These are phyloP conservation scores for Coelopa pilipes DNA, from an alignment of 2,888 invertebrate species.

Conservation along the genomic window DNA sequence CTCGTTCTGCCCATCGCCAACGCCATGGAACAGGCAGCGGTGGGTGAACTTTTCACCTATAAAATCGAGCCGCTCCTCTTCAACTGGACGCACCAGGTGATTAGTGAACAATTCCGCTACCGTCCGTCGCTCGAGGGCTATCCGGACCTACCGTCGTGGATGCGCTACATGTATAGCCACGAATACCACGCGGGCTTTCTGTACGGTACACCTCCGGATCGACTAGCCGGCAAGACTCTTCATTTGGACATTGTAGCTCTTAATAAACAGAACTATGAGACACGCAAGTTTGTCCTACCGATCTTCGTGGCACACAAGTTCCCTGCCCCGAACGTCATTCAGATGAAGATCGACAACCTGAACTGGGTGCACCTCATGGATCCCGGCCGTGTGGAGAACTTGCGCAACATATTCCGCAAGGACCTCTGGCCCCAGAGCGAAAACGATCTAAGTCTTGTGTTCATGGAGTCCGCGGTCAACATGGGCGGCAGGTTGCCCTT, in stretches of 20 bases:
- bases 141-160: slow-evolving; percentile 88
- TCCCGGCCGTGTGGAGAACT: slow-evolving; percentile 75
- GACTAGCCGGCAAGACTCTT: slow-evolving; percentile 68
- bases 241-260: slow-evolving; percentile 81
- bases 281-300: slow-evolving; percentile 73
- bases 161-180: slow-evolving; percentile 84
- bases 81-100: slow-evolving; percentile 75
- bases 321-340: slow-evolving; percentile 80
- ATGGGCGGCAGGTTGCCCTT: slow-evolving; percentile 85
- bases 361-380: slow-evolving; percentile 90
- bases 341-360: slow-evolving; percentile 88
- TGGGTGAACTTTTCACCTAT: slow-evolving; percentile 80
- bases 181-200: slow-evolving; percentile 82
- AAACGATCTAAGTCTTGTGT: slow-evolving; percentile 82
- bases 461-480: slow-evolving; percentile 85
- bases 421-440: slow-evolving; percentile 83
- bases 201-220: slow-evolving; percentile 84
- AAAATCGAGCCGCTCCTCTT: slow-evolving; percentile 81
- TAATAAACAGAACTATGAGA: slow-evolving; percentile 82
- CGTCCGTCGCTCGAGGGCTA: slow-evolving; percentile 79
- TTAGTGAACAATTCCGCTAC: slow-evolving; percentile 69
- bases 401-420: slow-evolving; percentile 81
- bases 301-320: slow-evolving; percentile 76
- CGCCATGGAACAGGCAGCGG: slow-evolving; percentile 58
- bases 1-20: slow-evolving; percentile 16